These are phyloP conservation scores for Bubo bubo DNA, from an alignment of 2,113 vertebrate genomes.

Conservation along the genomic window DNA sequence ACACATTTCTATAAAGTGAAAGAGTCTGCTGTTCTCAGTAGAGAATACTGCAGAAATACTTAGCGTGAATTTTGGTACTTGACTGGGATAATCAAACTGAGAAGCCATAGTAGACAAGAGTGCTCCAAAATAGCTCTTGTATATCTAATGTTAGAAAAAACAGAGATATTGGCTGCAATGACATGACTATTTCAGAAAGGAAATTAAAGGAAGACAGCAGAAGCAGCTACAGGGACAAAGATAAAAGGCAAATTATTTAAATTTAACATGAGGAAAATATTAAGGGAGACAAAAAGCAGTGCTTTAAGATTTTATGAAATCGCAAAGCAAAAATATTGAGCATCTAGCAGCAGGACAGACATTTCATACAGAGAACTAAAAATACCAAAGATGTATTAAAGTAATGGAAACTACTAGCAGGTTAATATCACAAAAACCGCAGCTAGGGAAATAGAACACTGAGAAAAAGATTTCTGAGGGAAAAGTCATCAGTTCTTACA, in stretches of 20 bases:
- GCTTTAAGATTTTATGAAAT: slow-evolving; percentile 43
- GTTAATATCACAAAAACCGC: not conserved
- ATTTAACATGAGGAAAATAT: slow-evolving; percentile 60
- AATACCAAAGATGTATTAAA: slow-evolving; percentile 5
- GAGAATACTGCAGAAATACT: not conserved
- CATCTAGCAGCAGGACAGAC: slow-evolving; percentile 3
- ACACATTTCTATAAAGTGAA: not conserved
- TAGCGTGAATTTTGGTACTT: not conserved
- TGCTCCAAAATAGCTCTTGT: not conserved
- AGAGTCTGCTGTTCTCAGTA: not conserved
- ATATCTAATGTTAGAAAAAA: not conserved
- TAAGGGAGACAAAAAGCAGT: slow-evolving; percentile 36
- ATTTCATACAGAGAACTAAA: slow-evolving; percentile 17
- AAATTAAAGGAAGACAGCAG: slow-evolving; percentile 40
- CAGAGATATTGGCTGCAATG: not conserved
- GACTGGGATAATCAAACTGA: not conserved
- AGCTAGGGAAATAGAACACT: not conserved
- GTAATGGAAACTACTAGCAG: not conserved
- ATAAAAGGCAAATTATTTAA: slow-evolving; percentile 66
- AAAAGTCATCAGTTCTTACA: not conserved
- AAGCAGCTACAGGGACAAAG: slow-evolving; percentile 26
- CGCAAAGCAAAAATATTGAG: slow-evolving; percentile 49
- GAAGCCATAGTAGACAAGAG: not conserved
- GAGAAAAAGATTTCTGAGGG: not conserved
- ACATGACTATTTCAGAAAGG: not conserved